These are phyloP conservation scores for Melinopterus prodromus DNA, from an alignment of 2,888 invertebrate species.

Conservation along the genomic window DNA sequence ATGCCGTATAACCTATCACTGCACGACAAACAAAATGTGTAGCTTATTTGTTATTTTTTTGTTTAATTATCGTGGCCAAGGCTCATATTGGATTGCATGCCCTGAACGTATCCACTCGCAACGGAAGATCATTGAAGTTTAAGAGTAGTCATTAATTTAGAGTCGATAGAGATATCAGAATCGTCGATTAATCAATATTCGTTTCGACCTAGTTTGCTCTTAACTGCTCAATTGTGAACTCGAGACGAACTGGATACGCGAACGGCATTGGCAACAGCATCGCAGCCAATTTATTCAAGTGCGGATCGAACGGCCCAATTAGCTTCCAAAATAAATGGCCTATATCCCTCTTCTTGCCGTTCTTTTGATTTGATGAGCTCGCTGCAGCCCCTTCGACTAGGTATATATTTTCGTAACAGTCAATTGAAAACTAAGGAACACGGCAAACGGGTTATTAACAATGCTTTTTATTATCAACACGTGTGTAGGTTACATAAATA, in stretches of 20 bases:
- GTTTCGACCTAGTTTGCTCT: not conserved
- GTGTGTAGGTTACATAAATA: no score
- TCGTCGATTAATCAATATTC: not conserved
- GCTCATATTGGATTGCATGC: not conserved
- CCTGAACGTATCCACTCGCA: not conserved
- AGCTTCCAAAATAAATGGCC: not conserved
- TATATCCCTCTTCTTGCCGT: not conserved
- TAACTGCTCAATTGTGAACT: not conserved
- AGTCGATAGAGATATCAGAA: not conserved
- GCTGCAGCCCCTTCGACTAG: not conserved
- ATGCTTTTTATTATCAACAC: no score
- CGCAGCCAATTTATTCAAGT: not conserved
- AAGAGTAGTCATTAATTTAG: not conserved
- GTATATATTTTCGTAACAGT: no score
- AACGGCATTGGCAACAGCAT: not conserved
- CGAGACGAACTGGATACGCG: not conserved
- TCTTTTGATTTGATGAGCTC: not conserved
- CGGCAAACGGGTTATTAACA: no score
- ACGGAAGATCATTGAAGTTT: not conserved
- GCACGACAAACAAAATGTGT: no score
- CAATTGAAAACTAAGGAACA: no score
- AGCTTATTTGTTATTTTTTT: no score
- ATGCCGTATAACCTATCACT: no score
- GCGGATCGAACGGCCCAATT: not conserved
- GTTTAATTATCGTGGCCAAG: not conserved